These are phyloP conservation scores for Nyleta sp. DNA, from an alignment of 2,888 invertebrate species.

Conservation along the genomic window DNA sequence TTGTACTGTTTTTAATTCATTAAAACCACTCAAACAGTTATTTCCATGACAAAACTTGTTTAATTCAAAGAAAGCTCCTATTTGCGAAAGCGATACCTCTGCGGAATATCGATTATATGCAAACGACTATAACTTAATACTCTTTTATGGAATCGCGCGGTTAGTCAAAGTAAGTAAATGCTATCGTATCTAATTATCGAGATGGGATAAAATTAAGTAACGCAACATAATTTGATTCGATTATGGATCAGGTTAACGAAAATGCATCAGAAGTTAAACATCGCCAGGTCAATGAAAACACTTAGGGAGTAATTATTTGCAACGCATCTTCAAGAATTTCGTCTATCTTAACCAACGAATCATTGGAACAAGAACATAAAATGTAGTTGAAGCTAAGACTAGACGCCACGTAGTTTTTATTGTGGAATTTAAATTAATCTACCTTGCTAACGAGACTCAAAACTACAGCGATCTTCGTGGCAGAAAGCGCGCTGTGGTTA, in stretches of 20 bases:
- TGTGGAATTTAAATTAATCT: too few species aligned
- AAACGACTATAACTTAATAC: constrained; percentile 58
- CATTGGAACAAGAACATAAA: too few species aligned
- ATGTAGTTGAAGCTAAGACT: too few species aligned
- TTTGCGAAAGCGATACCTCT: constrained; percentile 47
- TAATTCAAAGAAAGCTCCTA: constrained; percentile 53
- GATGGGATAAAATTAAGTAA: constrained; percentile 33
- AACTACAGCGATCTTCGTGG: too few species aligned
- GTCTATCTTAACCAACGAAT: too few species aligned
- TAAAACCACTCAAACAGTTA: constrained; percentile 34
- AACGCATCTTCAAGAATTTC: too few species aligned
- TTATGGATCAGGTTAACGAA: constrained; percentile 10
- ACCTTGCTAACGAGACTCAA: too few species aligned
- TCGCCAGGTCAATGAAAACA: neutral
- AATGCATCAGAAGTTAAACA: too few species aligned
- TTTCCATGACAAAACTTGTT: constrained; percentile 51
- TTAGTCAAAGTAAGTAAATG: constrained; percentile 45
- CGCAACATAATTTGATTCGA: constrained; percentile 42
- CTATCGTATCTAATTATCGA: constrained; percentile 47
- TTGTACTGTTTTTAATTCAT: constrained; percentile 47
- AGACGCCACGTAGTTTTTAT: too few species aligned
- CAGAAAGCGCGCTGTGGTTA: too few species aligned
- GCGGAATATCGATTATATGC: constrained; percentile 63
- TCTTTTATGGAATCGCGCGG: constrained; percentile 50
- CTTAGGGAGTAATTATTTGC: neutral